Evolutionary conservation across 2,797 vertebrate genomes (phyloP).

Genomic region (Emydoidea blandingii): DNA sequence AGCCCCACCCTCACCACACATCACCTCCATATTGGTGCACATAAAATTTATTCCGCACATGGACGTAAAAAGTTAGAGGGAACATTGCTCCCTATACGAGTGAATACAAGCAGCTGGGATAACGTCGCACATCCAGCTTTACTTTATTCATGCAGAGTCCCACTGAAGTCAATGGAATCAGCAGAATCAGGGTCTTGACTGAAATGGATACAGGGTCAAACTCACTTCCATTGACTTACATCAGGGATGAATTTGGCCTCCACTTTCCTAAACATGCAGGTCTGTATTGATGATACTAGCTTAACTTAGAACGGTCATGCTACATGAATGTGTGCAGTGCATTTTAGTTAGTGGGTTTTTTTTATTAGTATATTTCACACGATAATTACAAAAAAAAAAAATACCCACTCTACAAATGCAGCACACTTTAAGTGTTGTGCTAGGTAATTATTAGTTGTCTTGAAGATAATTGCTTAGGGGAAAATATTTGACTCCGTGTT

Average conservation of each 20-base stretch:
- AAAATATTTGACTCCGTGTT: fast-evolving
- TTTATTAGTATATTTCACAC: not conserved
- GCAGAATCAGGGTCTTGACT: fast-evolving
- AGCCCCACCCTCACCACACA: no score
- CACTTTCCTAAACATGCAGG: not conserved
- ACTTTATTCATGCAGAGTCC: not conserved
- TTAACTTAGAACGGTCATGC: fast-evolving
- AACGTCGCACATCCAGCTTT: not conserved
- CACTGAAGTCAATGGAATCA: not conserved
- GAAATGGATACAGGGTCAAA: fast-evolving
- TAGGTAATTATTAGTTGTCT: not conserved
- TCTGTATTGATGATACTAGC: fast-evolving
- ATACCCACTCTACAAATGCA: not conserved
- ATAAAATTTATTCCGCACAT: no score
- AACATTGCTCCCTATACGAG: fast-evolving
- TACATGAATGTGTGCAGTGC: fast-evolving
- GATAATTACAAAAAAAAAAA: not conserved
- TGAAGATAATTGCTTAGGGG: not conserved
- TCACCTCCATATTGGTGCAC: no score
- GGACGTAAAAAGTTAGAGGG: no score
- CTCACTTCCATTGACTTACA: fast-evolving
- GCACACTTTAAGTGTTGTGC: not conserved
- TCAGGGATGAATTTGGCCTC: not conserved
- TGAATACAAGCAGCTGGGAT: fast-evolving
- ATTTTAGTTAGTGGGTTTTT: fast-evolving